Conservation (phyloP, 2,113 vertebrate species). For the Cyprinodon tularosa region DNA sequence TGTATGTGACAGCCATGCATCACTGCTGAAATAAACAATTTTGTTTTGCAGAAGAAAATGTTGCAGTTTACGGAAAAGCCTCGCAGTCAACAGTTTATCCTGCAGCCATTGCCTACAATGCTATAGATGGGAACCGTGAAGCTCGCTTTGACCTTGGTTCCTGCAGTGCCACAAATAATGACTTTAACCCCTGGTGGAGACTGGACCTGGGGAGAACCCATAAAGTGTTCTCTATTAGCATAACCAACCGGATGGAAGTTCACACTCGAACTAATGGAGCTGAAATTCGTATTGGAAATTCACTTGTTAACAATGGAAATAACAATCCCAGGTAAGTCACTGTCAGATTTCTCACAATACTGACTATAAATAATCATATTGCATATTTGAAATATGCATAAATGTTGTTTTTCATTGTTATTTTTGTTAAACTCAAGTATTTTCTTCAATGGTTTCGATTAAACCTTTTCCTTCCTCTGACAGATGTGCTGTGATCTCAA, state of each 20-base stretch:
- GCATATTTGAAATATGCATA: no score
- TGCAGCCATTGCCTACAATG: neutral
- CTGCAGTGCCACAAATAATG: slow-evolving; percentile 18
- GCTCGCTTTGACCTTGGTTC: neutral
- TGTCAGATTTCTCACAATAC: no score
- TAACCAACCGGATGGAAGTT: slow-evolving; percentile 1
- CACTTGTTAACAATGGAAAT: slow-evolving; percentile 51
- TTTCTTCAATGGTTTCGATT: neutral
- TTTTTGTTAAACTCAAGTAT: neutral
- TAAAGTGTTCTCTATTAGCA: slow-evolving; percentile 45
- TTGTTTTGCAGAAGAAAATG: slow-evolving; percentile 32
- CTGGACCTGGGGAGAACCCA: slow-evolving; percentile 49
- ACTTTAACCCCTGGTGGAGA: slow-evolving; percentile 49
- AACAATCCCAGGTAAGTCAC: slow-evolving; percentile 58
- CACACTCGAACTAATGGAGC: slow-evolving; percentile 28
- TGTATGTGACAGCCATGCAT: no score
- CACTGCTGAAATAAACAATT: no score
- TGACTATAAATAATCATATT: no score
- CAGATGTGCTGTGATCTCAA: slow-evolving; percentile 19
- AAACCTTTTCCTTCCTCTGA: neutral
- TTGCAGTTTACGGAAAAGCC: slow-evolving; percentile 58
- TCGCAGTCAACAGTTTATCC: slow-evolving; percentile 15
- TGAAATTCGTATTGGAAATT: slow-evolving; percentile 63
- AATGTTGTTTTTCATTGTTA: no score
- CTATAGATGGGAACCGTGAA: slow-evolving; percentile 39